Conservation (phyloP, 30 jellyfish, hydroid and myxozoan species). For the Aurelia sp. region DNA sequence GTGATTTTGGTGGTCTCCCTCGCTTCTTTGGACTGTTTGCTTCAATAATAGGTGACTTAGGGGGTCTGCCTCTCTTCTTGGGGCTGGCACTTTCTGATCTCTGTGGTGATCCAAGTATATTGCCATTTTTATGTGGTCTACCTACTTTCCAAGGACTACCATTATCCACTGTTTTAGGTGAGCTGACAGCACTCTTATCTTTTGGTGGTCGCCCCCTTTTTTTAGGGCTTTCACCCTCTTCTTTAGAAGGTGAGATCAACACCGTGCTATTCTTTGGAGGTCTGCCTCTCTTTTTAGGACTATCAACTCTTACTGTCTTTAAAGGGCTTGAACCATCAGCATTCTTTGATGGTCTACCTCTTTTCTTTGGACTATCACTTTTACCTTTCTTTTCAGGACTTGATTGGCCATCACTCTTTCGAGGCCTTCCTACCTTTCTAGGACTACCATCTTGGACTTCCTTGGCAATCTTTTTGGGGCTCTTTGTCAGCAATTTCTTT, state of each 20-base stretch:
- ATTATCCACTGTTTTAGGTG: not conserved
- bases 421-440: not conserved
- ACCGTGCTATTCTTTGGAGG: too few species aligned
- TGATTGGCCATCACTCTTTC: too few species aligned
- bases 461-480: not conserved
- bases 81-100: not conserved
- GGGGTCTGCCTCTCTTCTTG: conserved; percentile 4
- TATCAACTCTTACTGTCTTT: not conserved
- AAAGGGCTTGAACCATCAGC: too few species aligned
- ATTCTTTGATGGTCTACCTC: too few species aligned
- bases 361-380: conserved; percentile 16
- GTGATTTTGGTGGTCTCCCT: conserved; percentile 48
- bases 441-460: not conserved
- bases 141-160: conserved; percentile 27
- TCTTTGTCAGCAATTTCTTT: too few species aligned
- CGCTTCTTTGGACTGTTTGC: conserved; percentile 28
- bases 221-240: not conserved
- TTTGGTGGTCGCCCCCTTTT: conserved; percentile 41
- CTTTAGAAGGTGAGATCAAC: not conserved
- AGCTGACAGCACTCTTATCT: not conserved
- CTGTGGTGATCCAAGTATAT: too few species aligned
- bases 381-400: not conserved
- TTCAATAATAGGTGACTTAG: not conserved
- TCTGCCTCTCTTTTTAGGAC: not conserved
- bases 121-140: conserved; percentile 6